These are phyloP conservation scores for Leptocoma aspasia DNA, from an alignment of 2,113 vertebrate species.

Conservation along the genomic window DNA sequence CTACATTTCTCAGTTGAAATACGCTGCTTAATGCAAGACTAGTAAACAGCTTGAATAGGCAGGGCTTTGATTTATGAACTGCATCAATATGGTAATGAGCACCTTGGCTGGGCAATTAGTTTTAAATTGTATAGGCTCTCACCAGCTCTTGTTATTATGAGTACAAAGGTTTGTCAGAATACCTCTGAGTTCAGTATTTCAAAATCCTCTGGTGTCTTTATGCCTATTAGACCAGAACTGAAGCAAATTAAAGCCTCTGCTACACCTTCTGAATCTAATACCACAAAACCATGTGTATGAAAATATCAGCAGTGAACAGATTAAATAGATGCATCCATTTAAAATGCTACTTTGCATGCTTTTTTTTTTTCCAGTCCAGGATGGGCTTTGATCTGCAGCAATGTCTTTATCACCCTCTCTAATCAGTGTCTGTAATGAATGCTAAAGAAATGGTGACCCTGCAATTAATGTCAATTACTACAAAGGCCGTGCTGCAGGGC, in stretches of 20 bases:
- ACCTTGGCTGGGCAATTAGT: slow-evolving; percentile 47
- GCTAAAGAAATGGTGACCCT: not conserved
- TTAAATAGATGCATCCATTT: not conserved
- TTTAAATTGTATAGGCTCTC: slow-evolving; percentile 38
- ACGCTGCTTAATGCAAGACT: not conserved
- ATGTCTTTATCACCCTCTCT: not conserved
- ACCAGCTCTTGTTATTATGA: slow-evolving; percentile 29
- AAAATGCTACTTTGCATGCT: not conserved
- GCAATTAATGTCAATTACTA: not conserved
- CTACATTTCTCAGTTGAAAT: slow-evolving; percentile 9
- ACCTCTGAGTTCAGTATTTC: slow-evolving; percentile 35
- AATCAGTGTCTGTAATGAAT: not conserved
- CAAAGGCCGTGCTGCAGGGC: not conserved
- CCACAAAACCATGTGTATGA: not conserved
- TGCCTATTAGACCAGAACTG: slow-evolving; percentile 30
- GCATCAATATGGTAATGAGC: slow-evolving; percentile 57
- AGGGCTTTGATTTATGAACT: slow-evolving; percentile 61
- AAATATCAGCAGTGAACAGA: not conserved
- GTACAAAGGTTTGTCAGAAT: slow-evolving; percentile 45
- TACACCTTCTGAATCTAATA: not conserved
- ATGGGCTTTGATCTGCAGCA: not conserved
- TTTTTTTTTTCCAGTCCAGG: not conserved
- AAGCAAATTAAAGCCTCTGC: slow-evolving; percentile 19
- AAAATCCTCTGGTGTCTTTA: slow-evolving; percentile 10
- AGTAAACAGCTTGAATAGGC: slow-evolving; percentile 24